A percentile compares a stretch with the other conserved stretches of the same genome.
phyloP scores from a whole-genome alignment of 1,140 invertebrate genomes.

The Araneus ventricosus region DNA sequence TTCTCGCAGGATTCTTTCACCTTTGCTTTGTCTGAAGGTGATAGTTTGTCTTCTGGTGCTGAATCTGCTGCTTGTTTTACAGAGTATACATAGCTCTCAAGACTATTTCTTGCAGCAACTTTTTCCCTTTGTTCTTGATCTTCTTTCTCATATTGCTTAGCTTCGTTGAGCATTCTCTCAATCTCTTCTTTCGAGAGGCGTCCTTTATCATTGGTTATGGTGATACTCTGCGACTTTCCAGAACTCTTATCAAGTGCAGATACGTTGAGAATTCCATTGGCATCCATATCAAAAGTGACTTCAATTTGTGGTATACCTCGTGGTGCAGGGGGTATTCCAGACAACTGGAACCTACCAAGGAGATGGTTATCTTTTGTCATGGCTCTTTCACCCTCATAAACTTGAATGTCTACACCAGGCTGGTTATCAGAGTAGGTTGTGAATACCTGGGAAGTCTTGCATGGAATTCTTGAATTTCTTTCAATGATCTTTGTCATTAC shows the following conservation, averaged over 20 bases:
- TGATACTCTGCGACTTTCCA: conserved; percentile 94
- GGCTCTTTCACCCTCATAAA: conserved; percentile 83
- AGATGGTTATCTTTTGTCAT: conserved; percentile 84
- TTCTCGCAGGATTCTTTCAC: conserved; percentile 82
- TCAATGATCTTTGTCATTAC: conserved; percentile 85
- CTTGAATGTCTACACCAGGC: conserved; percentile 92
- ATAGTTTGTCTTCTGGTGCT: conserved; percentile 81
- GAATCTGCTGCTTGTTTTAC: conserved; percentile 76
- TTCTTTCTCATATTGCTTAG: conserved; percentile 89
- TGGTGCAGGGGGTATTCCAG: conserved; percentile 91
- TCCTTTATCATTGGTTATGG: conserved; percentile 82
- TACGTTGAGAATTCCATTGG: conserved; percentile 99
- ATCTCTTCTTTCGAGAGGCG: conserved; percentile 81
- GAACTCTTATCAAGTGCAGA: conserved; percentile 84
- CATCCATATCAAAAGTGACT: conserved; percentile 99
- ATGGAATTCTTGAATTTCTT: conserved; percentile 85
- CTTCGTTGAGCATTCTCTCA: conserved; percentile 82
- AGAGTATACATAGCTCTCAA: conserved; percentile 77
- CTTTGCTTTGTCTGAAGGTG: conserved; percentile 83
- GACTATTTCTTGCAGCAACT: conserved; percentile 78
- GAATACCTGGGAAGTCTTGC: conserved; percentile 88
- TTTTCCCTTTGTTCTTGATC: conserved; percentile 83
- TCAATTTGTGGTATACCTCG: conserved; percentile 96
- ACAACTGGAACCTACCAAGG: conserved; percentile 83
- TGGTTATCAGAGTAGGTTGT: conserved; percentile 98